Evolutionary conservation across 2,888 invertebrate genomes (phyloP), one percentile per base, ranked within the genome.

Genomic region (Athripsodes cinereus): DNA sequence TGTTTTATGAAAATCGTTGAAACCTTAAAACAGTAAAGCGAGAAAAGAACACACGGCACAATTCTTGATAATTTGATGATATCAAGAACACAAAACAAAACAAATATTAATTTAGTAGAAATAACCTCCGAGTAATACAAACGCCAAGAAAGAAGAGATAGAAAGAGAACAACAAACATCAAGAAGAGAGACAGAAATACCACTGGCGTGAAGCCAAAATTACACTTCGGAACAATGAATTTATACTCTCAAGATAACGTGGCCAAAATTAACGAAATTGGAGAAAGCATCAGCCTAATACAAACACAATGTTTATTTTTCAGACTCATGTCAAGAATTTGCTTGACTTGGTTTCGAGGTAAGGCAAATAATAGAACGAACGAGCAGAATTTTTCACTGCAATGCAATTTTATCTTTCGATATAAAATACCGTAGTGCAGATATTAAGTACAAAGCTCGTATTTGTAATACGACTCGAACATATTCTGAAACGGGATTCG

Each of bases 31-130:
- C n/a, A n/a, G n/a, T n/a, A n/a, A n/a, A n/a, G n/a, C n/a, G n/a
- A n/a, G n/a, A n/a, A n/a, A n/a, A n/a, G n/a, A n/a, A n/a, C n/a
- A n/a, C n/a, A n/a, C n/a, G n/a, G n/a, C n/a, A n/a, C n/a, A n/a
- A n/a, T n/a, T n/a, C n/a, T n/a, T n/a, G n/a, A n/a, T n/a, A n/a
- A n/a, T n/a, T n/a, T n/a, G n/a, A n/a, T n/a, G n/a, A n/a, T n/a
- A n/a, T n/a, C n/a, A n/a, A n/a, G n/a, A n/a, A n/a, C n/a, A n/a
- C n/a, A n/a, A n/a, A n/a, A n/a, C n/a, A n/a, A n/a, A n/a, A 8
- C 40, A 40, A 40, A 40, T 40, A 40, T 40, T 40, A 40, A 40
- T 40, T 40, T 40, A n/a, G 40, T 40, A 8, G 40, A 40, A 40
- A 40, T 40, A 40, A 40, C 40, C 40, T 40, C 16, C 3, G 13